Base-by-base conservation (phyloP, 2,888 invertebrate species). In the Dynastes grantii region DNA sequence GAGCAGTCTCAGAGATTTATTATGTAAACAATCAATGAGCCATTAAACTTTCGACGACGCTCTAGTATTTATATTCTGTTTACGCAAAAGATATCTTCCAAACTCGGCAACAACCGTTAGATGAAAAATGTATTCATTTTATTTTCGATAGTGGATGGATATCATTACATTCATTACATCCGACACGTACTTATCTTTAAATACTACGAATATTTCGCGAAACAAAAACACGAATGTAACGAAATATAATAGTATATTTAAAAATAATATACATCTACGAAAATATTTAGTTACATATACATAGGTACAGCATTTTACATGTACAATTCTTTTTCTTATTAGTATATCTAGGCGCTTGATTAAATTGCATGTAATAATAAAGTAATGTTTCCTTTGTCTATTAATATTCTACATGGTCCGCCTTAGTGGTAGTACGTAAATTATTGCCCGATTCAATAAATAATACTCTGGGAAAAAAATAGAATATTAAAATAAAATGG, bases 161-260 rank as follows among this genome's bases (percentile, higher is more conserved):
- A 22, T 22, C 22, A 22, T 22, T 22, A 22, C 22, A 22, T 22
- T 45, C 45, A 11, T 8, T 11, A 45, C 45, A 45, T 45, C 45
- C 45, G 45, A 45, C 8, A 45, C 45, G 11, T 0, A 11, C 45
- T 45, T 45, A 45, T 45, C 45, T 45, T 8, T 45, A 8, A 11
- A 11, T 45, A 8, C 8, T 22, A 51, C 29, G 4, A 51, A 9
- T n/a, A 68, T 68, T 68, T 27, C 27, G 32, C 27, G 13, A 49
- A 68, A 51, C 45, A 68, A 29, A 75, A 61, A 75, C 61, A 13
- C 73, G 27, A 13, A 27, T 5, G 5, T 61, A 75, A 75, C 73
- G 73, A 75, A 75, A 75, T 75, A 73, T 73, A 73, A 73, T 73
- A 73, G 51, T 73, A 75, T 75, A 75, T 75, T 75, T 75, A 58